Base-by-base conservation (phyloP, 2,888 invertebrate species). In the Eumerus sabulonum region DNA sequence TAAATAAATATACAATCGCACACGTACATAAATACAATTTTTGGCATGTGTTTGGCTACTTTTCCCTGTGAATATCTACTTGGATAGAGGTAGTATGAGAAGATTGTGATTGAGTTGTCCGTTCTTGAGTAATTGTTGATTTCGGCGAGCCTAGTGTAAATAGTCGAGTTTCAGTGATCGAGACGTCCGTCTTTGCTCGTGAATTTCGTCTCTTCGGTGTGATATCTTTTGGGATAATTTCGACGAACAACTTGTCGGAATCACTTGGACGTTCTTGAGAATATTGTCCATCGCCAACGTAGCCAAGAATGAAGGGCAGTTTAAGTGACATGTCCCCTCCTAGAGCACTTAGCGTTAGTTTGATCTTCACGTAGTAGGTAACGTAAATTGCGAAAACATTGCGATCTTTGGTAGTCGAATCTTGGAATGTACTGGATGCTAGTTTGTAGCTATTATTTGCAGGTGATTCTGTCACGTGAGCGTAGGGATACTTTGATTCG, bases 311-410 rank as follows among this genome's bases (percentile, higher is more conserved):
- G 86, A 95, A 95, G 0, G 95, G 95, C 36, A 95, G 88, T 86
- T 95, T 95, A 1, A 94, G 88, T 1, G 93, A 93, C 1, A 95
- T 90, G 71, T 93, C 93, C 9, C 94, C 94, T 0, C 94, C 94
- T 91, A 95, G 93, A 0, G 93, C 92, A 73, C 94, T 94, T 42
- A 94, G 91, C 7, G 93, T 90, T 0, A 95, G 90, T 87, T 95
- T 95, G 0, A 95, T 93, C 91, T 95, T 95, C 17, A 95, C 94
- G 87, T 95, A 95, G 87, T 96, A 96, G 0, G 95, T 94, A 9
- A 96, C 95, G 90, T 95, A 95, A 84, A 96, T 95, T 50, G 95
- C 95, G 85, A 95, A 95, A 0, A 94, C 95, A 88, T 95, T 95
- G 81, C 84, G 72, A 87, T 16, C 88, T 74, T 76, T 84, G 82